These are phyloP conservation scores for Galerucella nymphaeae DNA, from an alignment of 2,888 invertebrate species.

Conservation along the genomic window DNA sequence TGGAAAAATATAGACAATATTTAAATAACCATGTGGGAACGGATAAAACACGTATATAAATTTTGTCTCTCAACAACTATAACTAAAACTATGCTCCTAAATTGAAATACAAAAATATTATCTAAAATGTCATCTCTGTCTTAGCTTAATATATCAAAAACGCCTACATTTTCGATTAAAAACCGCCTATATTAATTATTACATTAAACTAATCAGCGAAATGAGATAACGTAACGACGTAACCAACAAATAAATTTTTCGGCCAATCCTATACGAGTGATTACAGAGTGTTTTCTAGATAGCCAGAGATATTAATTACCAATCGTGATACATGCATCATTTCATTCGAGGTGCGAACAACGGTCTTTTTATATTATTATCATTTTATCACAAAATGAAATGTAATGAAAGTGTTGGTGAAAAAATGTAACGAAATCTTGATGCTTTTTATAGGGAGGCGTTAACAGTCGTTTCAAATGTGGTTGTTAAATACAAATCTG, in stretches of 20 bases:
- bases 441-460: constrained; percentile 19
- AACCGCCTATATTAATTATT: constrained; percentile 14
- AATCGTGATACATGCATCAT: constrained; percentile 36
- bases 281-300: constrained; percentile 26
- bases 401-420: constrained; percentile 26
- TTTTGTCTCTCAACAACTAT: not conserved
- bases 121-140: not conserved
- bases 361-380: constrained; percentile 21
- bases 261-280: constrained; percentile 27
- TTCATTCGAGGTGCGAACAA: constrained; percentile 35
- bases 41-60: too few species aligned
- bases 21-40: too few species aligned
- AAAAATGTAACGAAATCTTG: constrained; percentile 25
- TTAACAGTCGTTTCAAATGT: constrained; percentile 7
- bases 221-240: constrained; percentile 9
- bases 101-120: not conserved
- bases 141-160: not conserved
- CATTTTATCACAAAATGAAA: constrained; percentile 27
- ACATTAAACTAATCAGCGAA: constrained; percentile 18
- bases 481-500: constrained; percentile 14
- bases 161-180: not conserved
- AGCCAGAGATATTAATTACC: constrained; percentile 31
- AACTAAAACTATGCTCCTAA: not conserved
- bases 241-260: constrained; percentile 29
- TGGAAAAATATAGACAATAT: too few species aligned